Conservation (phyloP, 2,797 vertebrate species). For the Anas georgica region DNA sequence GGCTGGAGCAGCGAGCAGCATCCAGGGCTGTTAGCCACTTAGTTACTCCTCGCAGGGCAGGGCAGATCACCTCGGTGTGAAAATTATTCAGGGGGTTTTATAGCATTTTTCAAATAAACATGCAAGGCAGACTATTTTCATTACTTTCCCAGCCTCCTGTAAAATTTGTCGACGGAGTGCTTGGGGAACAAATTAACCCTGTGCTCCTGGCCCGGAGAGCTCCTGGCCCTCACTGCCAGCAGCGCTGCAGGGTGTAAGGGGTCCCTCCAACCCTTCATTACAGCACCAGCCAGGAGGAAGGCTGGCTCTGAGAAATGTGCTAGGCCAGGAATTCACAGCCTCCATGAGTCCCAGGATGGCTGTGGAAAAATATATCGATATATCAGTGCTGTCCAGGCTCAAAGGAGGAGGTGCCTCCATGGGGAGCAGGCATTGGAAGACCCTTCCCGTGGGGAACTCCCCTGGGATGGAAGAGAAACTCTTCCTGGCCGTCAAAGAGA, state of each 20-base stretch:
- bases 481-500: neutral
- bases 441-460: neutral
- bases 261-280: neutral
- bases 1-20: neutral
- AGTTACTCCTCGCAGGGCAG: neutral
- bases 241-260: fast-evolving
- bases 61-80: conserved; percentile 41
- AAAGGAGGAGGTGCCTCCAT: fast-evolving
- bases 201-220: neutral
- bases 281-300: neutral
- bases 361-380: neutral
- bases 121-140: conserved; percentile 27
- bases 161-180: conserved; percentile 54
- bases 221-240: neutral
- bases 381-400: neutral
- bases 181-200: conserved; percentile 17
- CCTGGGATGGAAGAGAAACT: neutral
- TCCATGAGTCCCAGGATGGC: neutral
- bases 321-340: neutral
- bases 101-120: conserved; percentile 56
- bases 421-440: neutral
- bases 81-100: conserved; percentile 46
- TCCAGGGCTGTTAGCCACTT: neutral
- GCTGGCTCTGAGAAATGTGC: neutral
- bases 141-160: conserved; percentile 55